Base-by-base conservation (phyloP, 1,140 invertebrate species). In the Pentalonia nigronervosa region DNA sequence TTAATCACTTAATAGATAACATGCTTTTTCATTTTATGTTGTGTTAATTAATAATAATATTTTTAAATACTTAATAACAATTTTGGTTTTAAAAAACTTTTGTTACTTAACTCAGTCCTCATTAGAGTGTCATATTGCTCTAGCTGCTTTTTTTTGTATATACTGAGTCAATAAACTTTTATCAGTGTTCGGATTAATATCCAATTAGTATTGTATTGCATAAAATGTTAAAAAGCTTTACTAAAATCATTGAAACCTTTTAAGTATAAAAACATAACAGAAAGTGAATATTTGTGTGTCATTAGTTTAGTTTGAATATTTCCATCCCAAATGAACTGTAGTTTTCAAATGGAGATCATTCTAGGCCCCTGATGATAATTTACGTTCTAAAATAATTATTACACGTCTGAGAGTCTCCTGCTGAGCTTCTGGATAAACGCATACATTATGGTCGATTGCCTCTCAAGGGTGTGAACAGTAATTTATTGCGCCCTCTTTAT, bases 361-460 rank as follows among this genome's bases (percentile, higher is more conserved):
- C 47, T 53, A 84, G 23, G 20, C 76, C 90, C 45, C 81, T 30
- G 91, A 84, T 84, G 21, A 93, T 93, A 93, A 93, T 93, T 93
- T 50, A 93, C 81, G 81, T 93, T 93, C 91, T 53, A 93, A 93
- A 93, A 93, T 93, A 93, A 93, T 93, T 93, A 93, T 93, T 93
- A 93, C 91, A 93, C 81, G 81, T 93, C 91, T 92, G 81, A 93
- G 76, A 34, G 81, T 84, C 91, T 93, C 91, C 91, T 84, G 91
- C 91, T 92, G 91, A 93, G 91, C 48, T 86, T 93, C 48, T 41
- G 91, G 91, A 86, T 93, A 93, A 93, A 93, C 91, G 91, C 91
- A 93, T 93, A 93, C 91, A 93, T 93, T 93, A 93, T 93, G 91
- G 91, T 86, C 91, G 91, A 93, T 93, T 93, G 91, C 91, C 81